Conservation (phyloP, 1,140 invertebrate species). For the Adelges cooleyi region DNA sequence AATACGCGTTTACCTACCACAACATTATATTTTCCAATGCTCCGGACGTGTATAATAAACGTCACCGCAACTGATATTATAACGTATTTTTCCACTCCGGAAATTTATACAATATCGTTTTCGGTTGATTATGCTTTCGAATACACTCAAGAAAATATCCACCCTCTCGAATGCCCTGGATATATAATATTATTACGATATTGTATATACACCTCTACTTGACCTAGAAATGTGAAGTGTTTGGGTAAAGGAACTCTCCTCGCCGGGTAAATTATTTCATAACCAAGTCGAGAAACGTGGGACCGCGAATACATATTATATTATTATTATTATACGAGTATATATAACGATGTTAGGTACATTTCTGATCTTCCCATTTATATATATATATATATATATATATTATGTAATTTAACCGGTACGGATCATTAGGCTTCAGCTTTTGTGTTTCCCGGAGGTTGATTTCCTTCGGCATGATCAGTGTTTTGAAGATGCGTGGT, state of each 20-base stretch:
- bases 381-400: too few relatives aligned
- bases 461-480: not conserved
- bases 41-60: too few relatives aligned
- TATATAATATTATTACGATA: not conserved
- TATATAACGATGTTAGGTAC: not conserved
- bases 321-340: too few relatives aligned
- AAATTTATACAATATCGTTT: not conserved
- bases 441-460: constrained; percentile 8
- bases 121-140: not conserved
- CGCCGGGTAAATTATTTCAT: not conserved
- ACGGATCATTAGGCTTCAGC: constrained; percentile 6
- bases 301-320: not conserved
- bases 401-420: not conserved
- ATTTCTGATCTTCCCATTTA: too few relatives aligned
- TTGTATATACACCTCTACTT: not conserved
- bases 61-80: not conserved
- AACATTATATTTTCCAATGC: too few relatives aligned
- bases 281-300: not conserved
- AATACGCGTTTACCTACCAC: too few relatives aligned
- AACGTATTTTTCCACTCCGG: not conserved
- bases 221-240: constrained; percentile 16
- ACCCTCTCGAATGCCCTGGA: not conserved
- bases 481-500: not conserved
- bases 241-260: not conserved
- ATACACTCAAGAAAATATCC: not conserved